Evolutionary conservation across 53 echinoderm and acorn worm genomes (phyloP), one percentile per base, ranked within the genome.

Genomic region (Antedon mediterranea): DNA sequence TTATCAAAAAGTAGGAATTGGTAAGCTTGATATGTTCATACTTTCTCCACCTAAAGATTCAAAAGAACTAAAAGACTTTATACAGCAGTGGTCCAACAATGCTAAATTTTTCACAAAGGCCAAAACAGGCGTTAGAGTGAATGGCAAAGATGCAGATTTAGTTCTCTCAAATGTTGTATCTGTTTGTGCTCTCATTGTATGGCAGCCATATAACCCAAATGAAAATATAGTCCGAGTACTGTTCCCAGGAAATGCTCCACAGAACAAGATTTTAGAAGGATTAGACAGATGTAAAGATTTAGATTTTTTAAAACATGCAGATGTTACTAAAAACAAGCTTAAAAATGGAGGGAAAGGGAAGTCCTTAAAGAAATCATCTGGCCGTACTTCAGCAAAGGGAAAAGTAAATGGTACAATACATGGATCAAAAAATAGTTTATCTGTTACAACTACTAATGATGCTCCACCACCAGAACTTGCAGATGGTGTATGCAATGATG

Each of bases 1-100:
- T 34, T 98, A 93, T 75, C 98, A 93, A 32, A 98, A 98, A 80
- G 98, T 98, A 31, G 98, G 98, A 30, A 98, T 92, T 41, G 98
- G 98, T 32, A 88, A 88, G 43, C 87, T 98, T 31, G 98, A 98
- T 78, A 98, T 98, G 98, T 98, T 82, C 78, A 92, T 98, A 73
- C 72, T 98, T 70, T 84, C 92, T 23, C 98, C 98, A 28, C 82
- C 86, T 6, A 92, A 98, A 75, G 90, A 90, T 81, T 86, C 90
- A 57, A 98, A 92, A 79, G 98, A 98, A 77, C 75, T 98, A 74
- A 98, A 98, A 85, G 98, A 98, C 76, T 98, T 98, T 88, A 78
- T 92, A 72, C 78, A 79, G 34, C 98, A 98, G 81, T 98, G 91
- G 90, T 89, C 83, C 74, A 77, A 85, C 73, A 76, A 33, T 76